Percentiles rank a stretch among this genome's conserved stretches.
Evolutionary conservation across 2,113 vertebrate species (phyloP).

Genomic region (Thamnophis sirtalis): DNA sequence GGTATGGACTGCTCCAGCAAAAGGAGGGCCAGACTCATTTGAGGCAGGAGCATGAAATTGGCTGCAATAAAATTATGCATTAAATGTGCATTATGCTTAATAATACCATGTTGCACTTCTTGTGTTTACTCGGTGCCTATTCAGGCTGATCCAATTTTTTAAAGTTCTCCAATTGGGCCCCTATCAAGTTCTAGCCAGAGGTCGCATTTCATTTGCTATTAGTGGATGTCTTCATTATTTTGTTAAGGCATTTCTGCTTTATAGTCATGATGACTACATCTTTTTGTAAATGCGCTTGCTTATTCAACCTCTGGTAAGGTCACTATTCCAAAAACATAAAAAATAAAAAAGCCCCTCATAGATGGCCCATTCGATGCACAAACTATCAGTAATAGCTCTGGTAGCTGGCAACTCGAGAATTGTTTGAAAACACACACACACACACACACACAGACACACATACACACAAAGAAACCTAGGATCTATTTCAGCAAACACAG

Average conservation of each 20-base stretch:
- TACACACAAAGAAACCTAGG: not conserved
- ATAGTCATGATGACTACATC: constrained; percentile 69
- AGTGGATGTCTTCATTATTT: constrained; percentile 77
- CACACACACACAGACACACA: constrained; percentile 27
- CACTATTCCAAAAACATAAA: constrained; percentile 41
- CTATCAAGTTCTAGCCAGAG: constrained; percentile 74
- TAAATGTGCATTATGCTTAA: constrained; percentile 83
- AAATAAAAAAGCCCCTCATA: constrained; percentile 62
- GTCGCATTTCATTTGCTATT: constrained; percentile 78
- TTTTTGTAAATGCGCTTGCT: constrained; percentile 7
- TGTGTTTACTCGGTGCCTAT: constrained; percentile 78
- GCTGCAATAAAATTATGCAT: constrained; percentile 83
- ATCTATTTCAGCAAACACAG: constrained; percentile 56
- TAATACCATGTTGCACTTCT: constrained; percentile 78
- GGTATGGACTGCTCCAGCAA: constrained; percentile 67
- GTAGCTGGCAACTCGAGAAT: constrained; percentile 67
- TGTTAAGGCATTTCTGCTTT: constrained; percentile 71
- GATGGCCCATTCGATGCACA: constrained; percentile 71
- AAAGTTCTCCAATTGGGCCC: constrained; percentile 77
- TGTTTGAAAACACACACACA: constrained; percentile 17
- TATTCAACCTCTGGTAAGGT: constrained; percentile 59
- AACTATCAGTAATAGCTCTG: constrained; percentile 60
- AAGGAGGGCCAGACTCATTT: constrained; percentile 73
- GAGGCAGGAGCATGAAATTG: constrained; percentile 81
- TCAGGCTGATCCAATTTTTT: constrained; percentile 81